These are phyloP conservation scores for Petrocephalus sullivani DNA, from an alignment of 2,797 vertebrate genomes.

Conservation along the genomic window DNA sequence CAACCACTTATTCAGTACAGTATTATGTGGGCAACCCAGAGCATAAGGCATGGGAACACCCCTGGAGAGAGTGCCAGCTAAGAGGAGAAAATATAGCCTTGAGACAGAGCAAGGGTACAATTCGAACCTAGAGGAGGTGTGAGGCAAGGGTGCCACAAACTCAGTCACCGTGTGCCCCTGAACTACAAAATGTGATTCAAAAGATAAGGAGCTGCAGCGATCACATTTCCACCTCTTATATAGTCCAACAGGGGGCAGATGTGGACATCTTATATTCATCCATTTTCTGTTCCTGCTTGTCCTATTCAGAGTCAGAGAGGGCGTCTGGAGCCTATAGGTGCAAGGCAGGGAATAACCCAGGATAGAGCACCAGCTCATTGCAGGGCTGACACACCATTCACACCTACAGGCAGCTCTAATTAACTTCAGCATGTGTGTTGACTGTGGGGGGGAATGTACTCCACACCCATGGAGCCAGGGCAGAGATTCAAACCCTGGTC, in stretches of 20 bases:
- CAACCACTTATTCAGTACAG: neutral
- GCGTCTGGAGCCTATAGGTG: neutral
- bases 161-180: neutral
- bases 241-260: conserved; percentile 21
- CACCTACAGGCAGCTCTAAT: neutral
- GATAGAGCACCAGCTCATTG: neutral
- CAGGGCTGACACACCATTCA: neutral
- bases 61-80: neutral
- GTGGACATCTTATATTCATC: neutral
- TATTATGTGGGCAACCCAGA: neutral
- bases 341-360: neutral
- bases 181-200: neutral
- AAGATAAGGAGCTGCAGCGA: neutral
- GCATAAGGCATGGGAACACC: neutral
- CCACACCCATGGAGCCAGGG: neutral
- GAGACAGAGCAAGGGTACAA: neutral
- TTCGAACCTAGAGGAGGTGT: neutral
- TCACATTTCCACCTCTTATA: neutral
- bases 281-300: neutral
- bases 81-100: neutral
- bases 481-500: neutral
- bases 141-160: neutral
- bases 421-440: neutral
- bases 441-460: neutral
- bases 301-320: neutral